phyloP scores from a whole-genome alignment of 2,888 invertebrate genomes.

The Spodoptera picta region DNA sequence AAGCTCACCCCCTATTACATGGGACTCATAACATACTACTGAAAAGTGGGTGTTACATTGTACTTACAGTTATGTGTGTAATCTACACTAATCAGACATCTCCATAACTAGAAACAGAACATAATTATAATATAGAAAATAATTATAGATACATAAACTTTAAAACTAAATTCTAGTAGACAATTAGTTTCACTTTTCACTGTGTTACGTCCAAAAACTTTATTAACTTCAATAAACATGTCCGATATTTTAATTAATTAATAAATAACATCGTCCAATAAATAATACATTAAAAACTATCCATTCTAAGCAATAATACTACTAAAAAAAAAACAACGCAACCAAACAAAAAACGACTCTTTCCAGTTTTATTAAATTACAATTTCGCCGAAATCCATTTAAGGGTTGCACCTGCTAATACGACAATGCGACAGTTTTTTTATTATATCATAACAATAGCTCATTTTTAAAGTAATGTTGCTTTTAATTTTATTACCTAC shows the following conservation, averaged over 20 bases:
- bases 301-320: constrained; percentile 4
- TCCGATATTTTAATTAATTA: constrained; percentile 16
- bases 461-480: constrained; percentile 57
- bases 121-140: too few species aligned
- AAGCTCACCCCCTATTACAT: too few species aligned
- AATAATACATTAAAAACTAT: constrained; percentile 7
- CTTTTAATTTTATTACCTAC: constrained; percentile 69
- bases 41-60: too few species aligned
- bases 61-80: too few species aligned
- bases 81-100: too few species aligned
- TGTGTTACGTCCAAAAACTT: too few species aligned
- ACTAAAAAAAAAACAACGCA: constrained; percentile 25
- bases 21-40: too few species aligned
- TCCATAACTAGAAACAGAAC: too few species aligned
- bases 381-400: constrained; percentile 54
- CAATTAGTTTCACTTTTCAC: too few species aligned
- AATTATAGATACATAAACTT: too few species aligned
- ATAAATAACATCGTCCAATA: constrained; percentile 16
- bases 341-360: constrained; percentile 22
- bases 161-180: too few species aligned
- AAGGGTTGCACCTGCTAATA: constrained; percentile 56
- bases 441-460: constrained; percentile 56
- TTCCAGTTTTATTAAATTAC: constrained; percentile 47
- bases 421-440: constrained; percentile 46
- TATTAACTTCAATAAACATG: constrained; percentile 1